A percentile compares a stretch with the other conserved stretches of the same genome.
Evolutionary conservation across 2,888 invertebrate species (phyloP).

Genomic region (Rhamphomyia laevipes): DNA sequence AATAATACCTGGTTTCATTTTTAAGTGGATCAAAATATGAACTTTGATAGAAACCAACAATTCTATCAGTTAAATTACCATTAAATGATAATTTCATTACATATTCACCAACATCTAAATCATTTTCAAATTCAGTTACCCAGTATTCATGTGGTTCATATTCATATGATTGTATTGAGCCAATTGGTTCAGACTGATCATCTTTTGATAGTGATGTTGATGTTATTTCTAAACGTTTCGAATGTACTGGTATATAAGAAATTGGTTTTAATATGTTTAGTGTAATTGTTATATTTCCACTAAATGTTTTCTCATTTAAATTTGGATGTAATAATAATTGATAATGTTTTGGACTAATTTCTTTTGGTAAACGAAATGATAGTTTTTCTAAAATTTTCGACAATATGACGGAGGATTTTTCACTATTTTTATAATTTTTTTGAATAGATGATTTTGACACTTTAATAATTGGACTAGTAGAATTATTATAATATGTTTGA

Average conservation of each 20-base stretch:
- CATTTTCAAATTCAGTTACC: conserved; percentile 33
- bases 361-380: conserved; percentile 44
- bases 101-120: conserved; percentile 37
- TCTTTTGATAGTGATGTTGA: conserved; percentile 29
- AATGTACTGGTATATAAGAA: conserved; percentile 40
- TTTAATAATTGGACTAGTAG: not conserved
- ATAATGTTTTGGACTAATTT: conserved; percentile 49
- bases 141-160: conserved; percentile 32
- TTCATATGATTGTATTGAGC: conserved; percentile 25
- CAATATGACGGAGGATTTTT: conserved; percentile 15
- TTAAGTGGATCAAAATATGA: conserved; percentile 39
- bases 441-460: not conserved
- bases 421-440: not conserved
- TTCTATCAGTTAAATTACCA: conserved; percentile 54
- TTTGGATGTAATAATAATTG: conserved; percentile 52
- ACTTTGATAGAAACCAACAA: conserved; percentile 67
- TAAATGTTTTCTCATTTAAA: conserved; percentile 45
- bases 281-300: conserved; percentile 45
- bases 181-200: conserved; percentile 19
- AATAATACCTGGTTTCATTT: conserved; percentile 30
- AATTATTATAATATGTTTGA: not conserved
- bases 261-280: conserved; percentile 38
- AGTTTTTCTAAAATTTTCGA: conserved; percentile 31
- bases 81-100: conserved; percentile 48
- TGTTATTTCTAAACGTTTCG: conserved; percentile 39